Conservation (phyloP, 2,888 invertebrate species). For the Trachelus iudaicus region DNA sequence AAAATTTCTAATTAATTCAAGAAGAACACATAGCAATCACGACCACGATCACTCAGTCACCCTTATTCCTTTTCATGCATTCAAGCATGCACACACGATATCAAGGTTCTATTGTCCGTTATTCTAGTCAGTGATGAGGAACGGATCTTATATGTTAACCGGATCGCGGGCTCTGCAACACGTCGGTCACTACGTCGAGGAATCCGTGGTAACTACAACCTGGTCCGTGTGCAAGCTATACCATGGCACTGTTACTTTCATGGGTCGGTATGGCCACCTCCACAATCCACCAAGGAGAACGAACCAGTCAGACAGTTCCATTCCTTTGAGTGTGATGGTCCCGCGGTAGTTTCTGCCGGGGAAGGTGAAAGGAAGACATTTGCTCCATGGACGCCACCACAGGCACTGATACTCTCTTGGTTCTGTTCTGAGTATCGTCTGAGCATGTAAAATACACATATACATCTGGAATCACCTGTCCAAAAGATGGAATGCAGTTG, state of each 20-base stretch:
- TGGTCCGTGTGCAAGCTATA: slow-evolving; percentile 34
- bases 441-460: neutral
- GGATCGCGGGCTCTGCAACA: neutral
- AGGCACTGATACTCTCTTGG: neutral
- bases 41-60: neutral
- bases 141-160: neutral
- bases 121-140: neutral
- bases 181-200: neutral
- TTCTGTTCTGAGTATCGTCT: neutral
- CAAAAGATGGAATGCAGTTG: neutral
- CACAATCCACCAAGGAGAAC: neutral
- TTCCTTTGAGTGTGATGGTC: neutral
- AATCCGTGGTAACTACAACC: slow-evolving; percentile 7
- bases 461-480: neutral
- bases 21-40: neutral
- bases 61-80: neutral
- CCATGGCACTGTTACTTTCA: slow-evolving; percentile 63
- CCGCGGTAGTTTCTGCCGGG: slow-evolving; percentile 8
- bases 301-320: neutral
- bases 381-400: slow-evolving; percentile 30
- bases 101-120: neutral
- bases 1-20: neutral
- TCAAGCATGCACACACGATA: neutral
- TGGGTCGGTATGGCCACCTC: slow-evolving; percentile 51
- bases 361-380: slow-evolving; percentile 59